Conservation (phyloP, 2,888 invertebrate species). For the Hydropsyche betteni region DNA sequence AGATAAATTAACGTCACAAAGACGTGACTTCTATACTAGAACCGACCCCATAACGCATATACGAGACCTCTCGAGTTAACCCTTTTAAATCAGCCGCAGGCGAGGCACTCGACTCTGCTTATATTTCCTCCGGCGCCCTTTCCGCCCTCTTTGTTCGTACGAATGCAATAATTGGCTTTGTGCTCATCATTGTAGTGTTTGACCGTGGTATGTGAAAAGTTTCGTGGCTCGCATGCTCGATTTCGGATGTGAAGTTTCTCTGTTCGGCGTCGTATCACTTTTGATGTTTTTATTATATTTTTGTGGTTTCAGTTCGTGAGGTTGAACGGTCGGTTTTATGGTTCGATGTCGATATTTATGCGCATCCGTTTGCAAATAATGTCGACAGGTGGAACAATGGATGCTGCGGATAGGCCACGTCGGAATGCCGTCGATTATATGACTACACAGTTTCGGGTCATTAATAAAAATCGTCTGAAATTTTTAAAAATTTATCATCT, state of each 20-base stretch:
- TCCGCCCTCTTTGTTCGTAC: slow-evolving; percentile 46
- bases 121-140: slow-evolving; percentile 30
- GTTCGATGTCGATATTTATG: slow-evolving; percentile 41
- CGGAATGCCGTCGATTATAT: slow-evolving; percentile 34
- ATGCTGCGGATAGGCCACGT: slow-evolving; percentile 36
- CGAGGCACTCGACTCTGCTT: slow-evolving; percentile 20
- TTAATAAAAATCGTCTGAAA: no score
- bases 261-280: no score
- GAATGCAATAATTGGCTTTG: slow-evolving; percentile 51
- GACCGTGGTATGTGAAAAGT: no score
- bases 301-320: no score
- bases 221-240: no score
- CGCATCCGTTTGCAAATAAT: slow-evolving; percentile 41
- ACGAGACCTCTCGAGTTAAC: slow-evolving; percentile 33
- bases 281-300: no score
- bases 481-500: no score
- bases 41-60: slow-evolving; percentile 10
- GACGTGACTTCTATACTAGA: background rate
- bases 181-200: slow-evolving; percentile 6
- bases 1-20: slow-evolving; percentile 38
- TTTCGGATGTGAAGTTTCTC: no score
- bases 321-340: background rate
- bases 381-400: slow-evolving; percentile 47
- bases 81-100: slow-evolving; percentile 37
- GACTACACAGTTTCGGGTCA: background rate